Evolutionary conservation across 2,797 vertebrate genomes (phyloP), one percentile per base, ranked within the genome.

Genomic region (Mus caroli): DNA sequence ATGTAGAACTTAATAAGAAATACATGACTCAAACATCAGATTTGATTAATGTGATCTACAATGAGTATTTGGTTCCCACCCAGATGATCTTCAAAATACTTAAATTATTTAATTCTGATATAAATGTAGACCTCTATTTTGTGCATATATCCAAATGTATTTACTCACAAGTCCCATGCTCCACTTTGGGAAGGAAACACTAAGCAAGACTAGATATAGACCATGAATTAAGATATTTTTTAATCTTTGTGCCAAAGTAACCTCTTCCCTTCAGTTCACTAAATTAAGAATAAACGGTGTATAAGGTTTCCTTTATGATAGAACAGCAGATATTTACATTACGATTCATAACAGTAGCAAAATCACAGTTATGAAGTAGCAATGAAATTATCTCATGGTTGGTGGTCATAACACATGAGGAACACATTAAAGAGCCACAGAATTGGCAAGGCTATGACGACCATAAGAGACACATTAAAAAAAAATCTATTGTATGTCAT

Each of bases 81-180:
- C 62, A 84, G 62, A 60, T 87, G 62, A 80, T 9, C 76, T 20
- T 88, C 43, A 90, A 91, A n/a, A 73, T 50, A 50, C 40, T 52
- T 34, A 91, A 93, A 80, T 93, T 83, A 84, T 12, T 78, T 20
- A 80, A 19, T 94, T 91, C 58, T 89, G 52, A 96, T 67, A 52
- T 78, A 54, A 92, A 82, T 95, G 37, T 52, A 88, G 28, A 54
- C 31, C 31, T 83, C n/a, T 94, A n/a, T 79, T 92, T 89, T 78
- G 56, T 82, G 3, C 26, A 22, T 80, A 34, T 76, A 69, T 71
- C 78, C 22, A 94, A 87, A 90, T 91, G 37, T 91, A n/a, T 92
- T 78, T 88, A 83, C 37, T 58, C 9, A 7, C 37, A 52, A 92
- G 56, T 69, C 15, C 13, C 83, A 62, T 83, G 64, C 14, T 90